Base-by-base conservation (phyloP, 2,113 vertebrate species). In the Solea solea region DNA sequence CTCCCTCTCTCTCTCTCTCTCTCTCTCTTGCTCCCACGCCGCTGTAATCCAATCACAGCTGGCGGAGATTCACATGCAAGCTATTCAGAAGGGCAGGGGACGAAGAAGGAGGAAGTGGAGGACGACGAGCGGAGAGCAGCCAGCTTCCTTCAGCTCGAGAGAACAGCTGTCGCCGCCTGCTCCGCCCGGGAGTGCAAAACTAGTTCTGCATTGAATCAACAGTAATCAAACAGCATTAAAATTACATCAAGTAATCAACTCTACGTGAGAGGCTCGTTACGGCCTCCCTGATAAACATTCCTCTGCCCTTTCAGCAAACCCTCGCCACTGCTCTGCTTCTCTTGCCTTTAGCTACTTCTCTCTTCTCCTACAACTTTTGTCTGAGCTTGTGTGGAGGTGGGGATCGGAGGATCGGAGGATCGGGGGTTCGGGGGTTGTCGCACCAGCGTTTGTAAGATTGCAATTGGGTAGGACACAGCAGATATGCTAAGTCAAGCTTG, bases 231-330 rank as follows among this genome's bases (percentile, higher is more conserved):
- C 88, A 91, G 87, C 86, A 90, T 89, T 89, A 89, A 88, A 86
- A 91, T 90, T 89, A 90, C 90, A 92, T 90, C 90, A 92, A 90
- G 90, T 90, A 91, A 91, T 92, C 87, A 85, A 86, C 87, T 92
- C 88, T 83, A 85, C 81, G 85, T 60, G 84, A 86, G 79, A 87
- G 83, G 88, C 87, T 68, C 41, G 70, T 83, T 68, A 16, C 63
- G 21, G 82, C 86, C 78, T 74, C 84, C 83, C 84, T 80, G 78
- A 82, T 80, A 49, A 86, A 90, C 88, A 89, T 90, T 91, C 88
- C 88, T 88, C 81, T 75, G 88, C 84, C 86, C 86, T 85, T 72
- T 82, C 71, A 70, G 74, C 82, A 76, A 85, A 83, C 64, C 80
- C 76, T 86, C 50, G 55, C 63, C 66, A 45, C 72, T 68, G 76